These are phyloP conservation scores for Anisognathus igniventris DNA, from an alignment of 2,797 vertebrate species.

Conservation along the genomic window DNA sequence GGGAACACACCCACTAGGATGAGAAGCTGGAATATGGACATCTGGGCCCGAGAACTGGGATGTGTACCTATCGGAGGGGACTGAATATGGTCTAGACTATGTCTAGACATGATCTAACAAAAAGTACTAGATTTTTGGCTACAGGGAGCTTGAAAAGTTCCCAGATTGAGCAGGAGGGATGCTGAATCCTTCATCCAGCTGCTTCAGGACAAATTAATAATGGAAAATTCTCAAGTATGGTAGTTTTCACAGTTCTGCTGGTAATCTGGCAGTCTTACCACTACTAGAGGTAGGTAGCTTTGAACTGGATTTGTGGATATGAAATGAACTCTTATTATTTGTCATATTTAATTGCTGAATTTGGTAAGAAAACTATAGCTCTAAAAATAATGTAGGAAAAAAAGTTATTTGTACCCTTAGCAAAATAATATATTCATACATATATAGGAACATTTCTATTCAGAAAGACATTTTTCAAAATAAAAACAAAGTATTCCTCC, in stretches of 20 bases:
- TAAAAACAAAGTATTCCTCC: background rate
- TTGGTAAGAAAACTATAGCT: background rate
- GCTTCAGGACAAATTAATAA: background rate
- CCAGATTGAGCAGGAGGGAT: background rate
- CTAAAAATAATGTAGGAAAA: background rate
- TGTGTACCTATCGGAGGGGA: background rate
- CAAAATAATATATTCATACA: background rate
- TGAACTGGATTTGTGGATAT: background rate
- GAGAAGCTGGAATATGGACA: background rate
- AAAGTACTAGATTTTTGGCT: slow-evolving; percentile 3
- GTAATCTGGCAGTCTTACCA: background rate
- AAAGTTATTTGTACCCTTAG: background rate
- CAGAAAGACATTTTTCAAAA: background rate
- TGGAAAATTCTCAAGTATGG: background rate
- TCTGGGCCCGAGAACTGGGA: background rate
- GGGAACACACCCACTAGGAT: background rate
- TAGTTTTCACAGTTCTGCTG: background rate
- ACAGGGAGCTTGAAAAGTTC: background rate
- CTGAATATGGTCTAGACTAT: background rate
- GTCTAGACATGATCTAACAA: slow-evolving; percentile 49
- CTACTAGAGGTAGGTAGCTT: background rate
- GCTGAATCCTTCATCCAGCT: background rate
- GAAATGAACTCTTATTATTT: background rate
- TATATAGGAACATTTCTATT: background rate
- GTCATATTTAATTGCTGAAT: background rate